Conservation (phyloP, 2,113 vertebrate species). For the Kryptolebias marmoratus region DNA sequence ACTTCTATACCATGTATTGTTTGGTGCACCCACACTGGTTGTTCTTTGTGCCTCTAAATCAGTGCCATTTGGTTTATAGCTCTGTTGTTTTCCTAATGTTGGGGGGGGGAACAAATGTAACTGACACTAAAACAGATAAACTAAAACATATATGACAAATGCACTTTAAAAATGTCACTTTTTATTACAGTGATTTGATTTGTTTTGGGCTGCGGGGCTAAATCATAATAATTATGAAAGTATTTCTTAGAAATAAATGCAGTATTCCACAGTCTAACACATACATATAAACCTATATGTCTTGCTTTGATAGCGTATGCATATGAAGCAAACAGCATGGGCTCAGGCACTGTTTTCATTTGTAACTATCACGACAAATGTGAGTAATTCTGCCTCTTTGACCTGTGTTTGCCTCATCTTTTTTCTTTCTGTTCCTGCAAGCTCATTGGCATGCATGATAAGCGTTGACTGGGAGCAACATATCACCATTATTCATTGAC, state of each 20-base stretch:
- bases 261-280: background rate
- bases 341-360: constrained; percentile 22
- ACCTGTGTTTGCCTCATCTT: constrained; percentile 37
- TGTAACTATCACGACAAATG: constrained; percentile 32
- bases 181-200: background rate
- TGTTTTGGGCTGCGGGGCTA: background rate
- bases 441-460: constrained; percentile 65
- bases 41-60: too few species aligned
- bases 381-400: constrained; percentile 26
- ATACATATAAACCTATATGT: background rate
- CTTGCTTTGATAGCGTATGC: constrained; percentile 6
- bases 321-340: background rate
- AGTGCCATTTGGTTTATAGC: background rate
- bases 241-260: background rate
- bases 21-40: background rate
- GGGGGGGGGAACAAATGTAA: background rate
- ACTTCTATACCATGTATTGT: background rate
- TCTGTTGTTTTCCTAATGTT: background rate
- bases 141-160: background rate
- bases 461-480: constrained; percentile 55
- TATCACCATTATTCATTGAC: constrained; percentile 71
- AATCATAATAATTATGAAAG: background rate
- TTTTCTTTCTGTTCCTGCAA: constrained; percentile 13
- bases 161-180: background rate
- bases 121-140: background rate